phyloP scores from a whole-genome alignment of 1,140 invertebrate species.

The Spodoptera litura region DNA sequence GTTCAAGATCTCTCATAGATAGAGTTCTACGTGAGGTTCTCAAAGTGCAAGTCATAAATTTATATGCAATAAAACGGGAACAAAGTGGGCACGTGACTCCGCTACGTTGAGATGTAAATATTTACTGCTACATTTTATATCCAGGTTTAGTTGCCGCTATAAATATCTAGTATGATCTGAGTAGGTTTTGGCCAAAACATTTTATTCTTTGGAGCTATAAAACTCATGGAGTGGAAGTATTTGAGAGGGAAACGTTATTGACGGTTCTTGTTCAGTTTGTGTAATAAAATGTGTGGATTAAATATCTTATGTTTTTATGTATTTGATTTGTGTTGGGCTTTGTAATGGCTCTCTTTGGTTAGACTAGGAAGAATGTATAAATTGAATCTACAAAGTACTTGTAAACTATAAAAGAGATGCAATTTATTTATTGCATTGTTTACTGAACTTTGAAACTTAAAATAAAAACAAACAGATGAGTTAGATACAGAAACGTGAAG shows the following conservation, averaged over 20 bases:
- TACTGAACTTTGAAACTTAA: no score
- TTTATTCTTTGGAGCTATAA: constrained; percentile 23
- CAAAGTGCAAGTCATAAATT: constrained; percentile 74
- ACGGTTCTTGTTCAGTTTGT: background rate
- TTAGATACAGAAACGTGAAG: no score
- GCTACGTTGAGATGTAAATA: constrained; percentile 71
- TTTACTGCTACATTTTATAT: constrained; percentile 69
- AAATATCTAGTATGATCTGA: constrained; percentile 64
- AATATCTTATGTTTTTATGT: background rate
- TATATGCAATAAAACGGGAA: constrained; percentile 74
- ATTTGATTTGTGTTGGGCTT: constrained; percentile 2
- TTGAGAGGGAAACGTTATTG: constrained; percentile 17
- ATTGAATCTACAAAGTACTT: no score
- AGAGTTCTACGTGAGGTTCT: constrained; percentile 61
- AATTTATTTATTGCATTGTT: no score
- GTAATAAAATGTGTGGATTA: background rate
- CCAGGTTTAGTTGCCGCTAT: constrained; percentile 62
- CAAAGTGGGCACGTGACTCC: constrained; percentile 68
- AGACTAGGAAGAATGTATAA: no score
- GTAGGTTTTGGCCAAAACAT: constrained; percentile 37
- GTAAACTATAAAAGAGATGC: no score
- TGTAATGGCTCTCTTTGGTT: no score
- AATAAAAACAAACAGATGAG: no score
- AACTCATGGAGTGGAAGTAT: constrained; percentile 19
- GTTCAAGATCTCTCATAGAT: constrained; percentile 41